A percentile compares a stretch with the other conserved stretches of the same genome.
Evolutionary conservation across 2,797 vertebrate genomes (phyloP).

Genomic region (Rhadinocentrus ornatus): DNA sequence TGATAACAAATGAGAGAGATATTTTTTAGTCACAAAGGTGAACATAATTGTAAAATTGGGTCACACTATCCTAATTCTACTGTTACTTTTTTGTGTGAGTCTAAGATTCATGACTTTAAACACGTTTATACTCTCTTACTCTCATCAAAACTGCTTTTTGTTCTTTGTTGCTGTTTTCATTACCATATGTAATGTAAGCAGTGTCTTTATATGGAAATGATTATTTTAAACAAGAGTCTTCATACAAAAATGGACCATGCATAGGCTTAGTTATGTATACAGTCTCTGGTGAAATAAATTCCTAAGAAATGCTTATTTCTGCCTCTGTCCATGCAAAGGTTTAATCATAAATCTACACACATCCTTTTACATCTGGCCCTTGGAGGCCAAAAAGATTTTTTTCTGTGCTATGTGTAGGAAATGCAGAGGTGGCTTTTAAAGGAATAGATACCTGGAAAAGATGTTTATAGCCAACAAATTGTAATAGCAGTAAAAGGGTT

Average conservation of each 20-base stretch:
- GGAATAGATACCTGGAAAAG: neutral
- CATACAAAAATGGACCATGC: neutral
- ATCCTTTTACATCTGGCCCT: neutral
- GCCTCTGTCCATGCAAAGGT: neutral
- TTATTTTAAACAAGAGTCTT: neutral
- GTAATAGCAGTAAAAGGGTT: neutral
- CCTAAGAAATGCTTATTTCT: neutral
- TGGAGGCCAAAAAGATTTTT: neutral
- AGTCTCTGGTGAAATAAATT: neutral
- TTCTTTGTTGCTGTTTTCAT: neutral
- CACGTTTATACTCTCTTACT: neutral
- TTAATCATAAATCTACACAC: neutral
- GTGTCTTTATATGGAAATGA: neutral
- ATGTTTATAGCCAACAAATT: neutral
- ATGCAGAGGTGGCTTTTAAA: neutral
- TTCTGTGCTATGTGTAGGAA: conserved; percentile 1
- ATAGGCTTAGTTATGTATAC: neutral
- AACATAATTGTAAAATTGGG: neutral
- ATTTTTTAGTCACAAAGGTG: neutral
- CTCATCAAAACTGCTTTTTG: neutral
- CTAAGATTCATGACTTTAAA: neutral
- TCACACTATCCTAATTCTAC: neutral
- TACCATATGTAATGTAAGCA: neutral
- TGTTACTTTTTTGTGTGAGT: neutral
- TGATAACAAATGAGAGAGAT: neutral